Evolutionary conservation across 1,140 invertebrate species (phyloP).

Genomic region (Drosophila trapezifrons): DNA sequence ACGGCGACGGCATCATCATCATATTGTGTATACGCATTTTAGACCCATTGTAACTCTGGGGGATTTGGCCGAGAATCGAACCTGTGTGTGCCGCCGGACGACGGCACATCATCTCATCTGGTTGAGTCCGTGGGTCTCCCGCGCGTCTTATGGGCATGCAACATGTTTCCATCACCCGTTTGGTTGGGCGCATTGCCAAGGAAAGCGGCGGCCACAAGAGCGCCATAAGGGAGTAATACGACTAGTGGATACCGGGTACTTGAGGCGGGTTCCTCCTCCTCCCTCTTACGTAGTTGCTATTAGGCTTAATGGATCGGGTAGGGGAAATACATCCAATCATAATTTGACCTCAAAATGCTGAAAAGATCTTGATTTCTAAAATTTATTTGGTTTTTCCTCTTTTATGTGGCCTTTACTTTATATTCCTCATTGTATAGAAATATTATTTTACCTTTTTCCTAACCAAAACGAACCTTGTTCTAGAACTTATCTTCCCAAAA

Average conservation of each 20-base stretch:
- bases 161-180: conserved; percentile 76
- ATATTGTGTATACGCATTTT: conserved; percentile 51
- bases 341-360: background rate
- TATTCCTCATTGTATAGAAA: background rate
- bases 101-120: conserved; percentile 25
- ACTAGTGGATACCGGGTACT: conserved; percentile 43
- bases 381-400: background rate
- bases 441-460: background rate
- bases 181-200: conserved; percentile 77
- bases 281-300: background rate
- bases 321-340: background rate
- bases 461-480: background rate
- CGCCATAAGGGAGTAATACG: conserved; percentile 31
- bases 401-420: background rate
- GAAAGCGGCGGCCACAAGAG: conserved; percentile 49
- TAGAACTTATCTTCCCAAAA: background rate
- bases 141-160: conserved; percentile 57
- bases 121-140: conserved; percentile 49
- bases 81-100: conserved; percentile 41
- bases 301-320: conserved; percentile 3
- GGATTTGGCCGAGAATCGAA: conserved; percentile 57
- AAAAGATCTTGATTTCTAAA: background rate
- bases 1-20: background rate
- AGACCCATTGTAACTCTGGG: conserved; percentile 56
- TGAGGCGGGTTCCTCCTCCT: conserved; percentile 3